phyloP scores from a whole-genome alignment of 2,113 vertebrate genomes.

The Corvus cornix region DNA sequence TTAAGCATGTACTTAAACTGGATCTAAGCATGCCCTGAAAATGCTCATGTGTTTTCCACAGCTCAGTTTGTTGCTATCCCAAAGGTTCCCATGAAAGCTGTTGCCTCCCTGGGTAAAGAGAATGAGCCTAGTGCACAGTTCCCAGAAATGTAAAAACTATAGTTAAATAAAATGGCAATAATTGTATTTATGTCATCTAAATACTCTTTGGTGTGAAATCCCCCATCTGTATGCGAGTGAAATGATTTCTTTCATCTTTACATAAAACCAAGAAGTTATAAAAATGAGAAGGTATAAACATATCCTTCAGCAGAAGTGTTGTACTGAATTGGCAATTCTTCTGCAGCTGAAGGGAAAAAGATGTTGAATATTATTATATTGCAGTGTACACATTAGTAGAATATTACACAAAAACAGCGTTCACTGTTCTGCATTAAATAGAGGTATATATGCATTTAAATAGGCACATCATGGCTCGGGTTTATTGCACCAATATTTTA shows the following conservation, averaged over 20 bases:
- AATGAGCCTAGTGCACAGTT: not conserved
- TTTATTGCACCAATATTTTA: conserved; percentile 47
- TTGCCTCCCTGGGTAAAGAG: not conserved
- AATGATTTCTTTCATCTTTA: conserved; percentile 4
- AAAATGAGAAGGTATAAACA: conserved; percentile 9
- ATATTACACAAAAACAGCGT: not conserved
- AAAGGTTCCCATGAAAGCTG: not conserved
- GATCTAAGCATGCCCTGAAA: not conserved
- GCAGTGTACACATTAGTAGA: conserved; percentile 8
- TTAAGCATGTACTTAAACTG: not conserved
- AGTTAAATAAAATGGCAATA: not conserved
- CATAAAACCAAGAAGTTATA: not conserved
- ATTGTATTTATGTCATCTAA: not conserved
- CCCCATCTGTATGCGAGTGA: not conserved
- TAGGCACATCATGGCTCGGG: not conserved
- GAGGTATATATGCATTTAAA: conserved; percentile 40
- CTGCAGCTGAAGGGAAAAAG: conserved; percentile 18
- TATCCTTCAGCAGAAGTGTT: not conserved
- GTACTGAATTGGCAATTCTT: not conserved
- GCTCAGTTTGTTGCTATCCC: not conserved
- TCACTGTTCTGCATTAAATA: not conserved
- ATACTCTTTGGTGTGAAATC: not conserved
- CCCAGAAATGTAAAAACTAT: not conserved
- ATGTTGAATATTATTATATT: not conserved
- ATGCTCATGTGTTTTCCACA: not conserved